A percentile compares a stretch with the other conserved stretches of the same genome.
Evolutionary conservation across 2,797 vertebrate species (phyloP).

Genomic region (Allobates femoralis): DNA sequence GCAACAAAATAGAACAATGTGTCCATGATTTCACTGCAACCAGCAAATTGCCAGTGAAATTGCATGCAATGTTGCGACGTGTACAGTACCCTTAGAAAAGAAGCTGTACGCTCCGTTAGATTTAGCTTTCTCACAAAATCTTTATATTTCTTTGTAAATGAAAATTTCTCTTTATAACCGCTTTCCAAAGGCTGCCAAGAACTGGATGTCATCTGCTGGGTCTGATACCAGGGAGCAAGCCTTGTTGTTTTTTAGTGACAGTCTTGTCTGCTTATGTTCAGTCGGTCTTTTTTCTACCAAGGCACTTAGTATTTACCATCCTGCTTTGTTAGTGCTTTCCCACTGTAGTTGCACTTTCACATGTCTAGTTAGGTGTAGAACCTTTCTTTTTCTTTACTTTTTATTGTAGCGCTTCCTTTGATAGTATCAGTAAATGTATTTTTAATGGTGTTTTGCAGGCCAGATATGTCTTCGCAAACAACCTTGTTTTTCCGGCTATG

Average conservation of each 20-base stretch:
- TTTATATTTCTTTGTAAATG: not conserved
- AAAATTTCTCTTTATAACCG: not conserved
- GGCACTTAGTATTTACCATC: not conserved
- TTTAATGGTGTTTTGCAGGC: conserved; percentile 34
- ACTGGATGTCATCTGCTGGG: not conserved
- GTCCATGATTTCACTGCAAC: too few species aligned
- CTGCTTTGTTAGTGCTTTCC: not conserved
- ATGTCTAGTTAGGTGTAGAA: not conserved
- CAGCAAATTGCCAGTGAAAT: too few species aligned
- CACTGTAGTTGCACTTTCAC: conserved; percentile 12
- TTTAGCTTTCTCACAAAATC: not conserved
- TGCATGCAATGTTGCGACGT: too few species aligned
- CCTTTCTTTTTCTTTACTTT: conserved; percentile 26
- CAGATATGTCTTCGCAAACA: not conserved
- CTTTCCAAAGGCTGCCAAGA: conserved; percentile 1
- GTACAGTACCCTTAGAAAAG: too few species aligned
- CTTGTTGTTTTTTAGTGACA: conserved; percentile 19
- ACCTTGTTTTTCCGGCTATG: conserved; percentile 41
- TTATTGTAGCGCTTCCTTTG: conserved; percentile 16
- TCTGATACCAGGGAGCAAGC: not conserved
- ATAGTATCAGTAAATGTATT: conserved; percentile 34
- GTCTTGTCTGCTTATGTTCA: not conserved
- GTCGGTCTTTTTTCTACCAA: not conserved
- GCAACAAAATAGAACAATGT: too few species aligned
- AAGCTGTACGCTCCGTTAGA: not conserved